Base-by-base conservation (phyloP, 2,888 invertebrate species). In the Choristoneura rosaceana region DNA sequence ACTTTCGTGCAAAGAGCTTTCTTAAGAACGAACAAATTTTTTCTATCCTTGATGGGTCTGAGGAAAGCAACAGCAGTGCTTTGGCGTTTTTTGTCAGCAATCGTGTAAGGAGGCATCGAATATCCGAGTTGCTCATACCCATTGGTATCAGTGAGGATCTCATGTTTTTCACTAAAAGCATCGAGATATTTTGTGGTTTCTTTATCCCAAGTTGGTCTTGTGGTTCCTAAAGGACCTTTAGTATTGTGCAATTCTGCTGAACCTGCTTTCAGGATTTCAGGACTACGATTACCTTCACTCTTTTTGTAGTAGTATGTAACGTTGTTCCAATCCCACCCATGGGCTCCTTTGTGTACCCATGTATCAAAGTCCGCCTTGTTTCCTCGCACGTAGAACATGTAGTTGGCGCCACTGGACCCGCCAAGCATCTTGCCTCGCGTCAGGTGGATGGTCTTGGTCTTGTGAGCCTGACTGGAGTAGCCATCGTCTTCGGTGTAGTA, bases 351-450 rank as follows among this genome's bases (percentile, higher is more conserved):
- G 1, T 15, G 0, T n/a, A 17, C 70, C 45, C 96, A 83, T 70
- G 95, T 92, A 2, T 89, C 78, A 80, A 94, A 96, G 81, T 96
- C 96, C 12, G 81, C 82, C 15, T 93, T 89, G 80, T 95, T 95
- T 0, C 96, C 96, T 64, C 95, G 87, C 0, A 95, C 84, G 79
- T 96, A 95, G 0, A 95, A 70, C 95, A 96, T 95, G 38, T 92
- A 94, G 81, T 96, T 96, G n/a, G 95, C 90, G 0, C 92, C 87
- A 59, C 95, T 95, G 15, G 93, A 91, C 0, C 96, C 96, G 0
- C 96, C 96, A 41, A 95, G 84, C 0, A 92, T 91, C 78, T 95
- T 95, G 0, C 95, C 95, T 33, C 97, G 91, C 0, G 96, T 96
- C 95, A 73, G 14, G 15, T 74, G 68, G 15, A 74, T 58, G 15